These are phyloP conservation scores for Microcebus tavaratra DNA, from an alignment of 2,113 vertebrate species.

Conservation along the genomic window DNA sequence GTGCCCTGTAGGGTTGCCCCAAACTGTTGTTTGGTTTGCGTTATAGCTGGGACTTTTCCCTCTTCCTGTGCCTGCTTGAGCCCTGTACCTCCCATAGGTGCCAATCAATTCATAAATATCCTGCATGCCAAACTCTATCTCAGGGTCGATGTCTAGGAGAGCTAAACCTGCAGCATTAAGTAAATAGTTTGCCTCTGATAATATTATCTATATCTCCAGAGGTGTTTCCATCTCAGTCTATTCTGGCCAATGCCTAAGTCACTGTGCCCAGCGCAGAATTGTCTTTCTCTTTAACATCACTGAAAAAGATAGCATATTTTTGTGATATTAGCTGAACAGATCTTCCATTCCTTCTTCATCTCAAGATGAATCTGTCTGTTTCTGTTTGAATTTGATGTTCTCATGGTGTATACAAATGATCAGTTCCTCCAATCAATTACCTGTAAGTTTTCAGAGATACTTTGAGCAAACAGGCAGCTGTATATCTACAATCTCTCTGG, in stretches of 20 bases:
- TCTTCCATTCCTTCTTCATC: not conserved
- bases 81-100: not conserved
- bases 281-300: not conserved
- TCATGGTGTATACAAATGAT: not conserved
- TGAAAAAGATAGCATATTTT: not conserved
- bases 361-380: not conserved
- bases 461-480: not conserved
- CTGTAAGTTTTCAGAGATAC: constrained; percentile 4
- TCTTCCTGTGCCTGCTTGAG: not conserved
- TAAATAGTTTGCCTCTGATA: not conserved
- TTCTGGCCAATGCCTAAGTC: not conserved
- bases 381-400: not conserved
- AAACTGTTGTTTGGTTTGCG: not conserved
- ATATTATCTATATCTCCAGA: not conserved
- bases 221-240: not conserved
- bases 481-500: constrained; percentile 26
- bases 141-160: not conserved
- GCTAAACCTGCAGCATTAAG: not conserved
- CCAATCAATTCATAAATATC: not conserved
- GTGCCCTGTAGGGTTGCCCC: not conserved
- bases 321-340: not conserved
- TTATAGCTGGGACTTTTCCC: not conserved
- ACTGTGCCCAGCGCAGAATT: not conserved
- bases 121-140: not conserved
- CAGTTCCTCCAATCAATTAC: not conserved